phyloP scores from a whole-genome alignment of 2,888 invertebrate genomes.

The Cetonia aurata region DNA sequence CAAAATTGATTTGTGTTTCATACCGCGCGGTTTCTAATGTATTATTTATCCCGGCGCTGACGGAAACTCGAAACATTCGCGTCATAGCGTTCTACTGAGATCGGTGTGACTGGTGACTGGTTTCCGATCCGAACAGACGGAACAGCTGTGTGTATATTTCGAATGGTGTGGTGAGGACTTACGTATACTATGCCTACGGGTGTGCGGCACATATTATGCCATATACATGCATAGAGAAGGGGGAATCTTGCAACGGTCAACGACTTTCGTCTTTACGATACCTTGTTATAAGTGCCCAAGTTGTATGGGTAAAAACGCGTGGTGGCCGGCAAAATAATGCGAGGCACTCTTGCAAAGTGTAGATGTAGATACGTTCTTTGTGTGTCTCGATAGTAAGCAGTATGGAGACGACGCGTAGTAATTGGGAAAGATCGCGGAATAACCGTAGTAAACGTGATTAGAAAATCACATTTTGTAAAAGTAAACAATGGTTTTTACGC shows the following conservation, averaged over 20 bases:
- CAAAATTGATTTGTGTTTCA: conserved; percentile 9
- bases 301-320: conserved; percentile 19
- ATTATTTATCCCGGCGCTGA: conserved; percentile 18
- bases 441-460: too few relatives aligned
- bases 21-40: conserved; percentile 19
- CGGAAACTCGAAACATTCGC: conserved; percentile 24
- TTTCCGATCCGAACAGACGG: conserved; percentile 24
- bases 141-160: conserved; percentile 37
- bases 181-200: conserved; percentile 37
- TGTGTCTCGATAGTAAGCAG: too few relatives aligned
- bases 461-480: too few relatives aligned
- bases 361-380: too few relatives aligned
- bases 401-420: too few relatives aligned
- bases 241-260: conserved; percentile 33
- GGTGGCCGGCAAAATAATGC: conserved; percentile 14
- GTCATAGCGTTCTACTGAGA: conserved; percentile 27
- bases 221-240: conserved; percentile 29
- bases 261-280: conserved; percentile 34
- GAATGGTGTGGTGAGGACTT: conserved; percentile 21
- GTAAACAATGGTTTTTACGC: too few relatives aligned
- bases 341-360: too few relatives aligned
- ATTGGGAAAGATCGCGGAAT: too few relatives aligned
- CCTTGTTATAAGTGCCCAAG: conserved; percentile 23
- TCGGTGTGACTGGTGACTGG: conserved; percentile 30
- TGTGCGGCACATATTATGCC: conserved; percentile 39